Base-by-base conservation (phyloP, 2,888 invertebrate species). In the Tetheella fluctuosa region DNA sequence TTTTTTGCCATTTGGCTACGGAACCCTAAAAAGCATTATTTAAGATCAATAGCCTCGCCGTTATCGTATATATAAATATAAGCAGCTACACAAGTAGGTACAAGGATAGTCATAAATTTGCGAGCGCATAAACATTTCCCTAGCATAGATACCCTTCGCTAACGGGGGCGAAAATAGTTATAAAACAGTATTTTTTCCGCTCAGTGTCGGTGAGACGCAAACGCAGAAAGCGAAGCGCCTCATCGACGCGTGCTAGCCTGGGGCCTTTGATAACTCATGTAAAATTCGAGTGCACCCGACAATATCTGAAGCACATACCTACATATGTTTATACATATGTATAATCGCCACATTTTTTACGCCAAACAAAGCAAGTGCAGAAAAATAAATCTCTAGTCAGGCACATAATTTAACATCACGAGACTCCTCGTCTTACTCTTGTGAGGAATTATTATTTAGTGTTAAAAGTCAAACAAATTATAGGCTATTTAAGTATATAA, bases 251-350 rank as follows among this genome's bases (percentile, higher is more conserved):
- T 70, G 67, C 74, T 78, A 72, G 81, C 83, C 83, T 62, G 66
- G 62, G 80, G 84, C 83, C 82, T 88, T 87, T 88, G 86, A 86
- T 79, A 85, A 76, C 84, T 88, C 85, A 89, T 90, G 87, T 89
- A 91, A 90, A 83, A 90, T 89, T 86, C 88, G 89, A 85, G 79
- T 79, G 69, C 72, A 79, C 69, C 71, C 74, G 71, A 76, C 80
- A 79, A 81, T 77, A 80, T 79, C 75, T 73, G 68, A 62, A 69
- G 64, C 53, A 67, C 62, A 59, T 63, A 60, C 61, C 60, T 67
- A 62, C 23, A 55, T 59, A 63, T 53, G 25, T 28, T 34, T 59
- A 62, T 58, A 34, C 59, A 57, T 52, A 42, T 7, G 2, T 10
- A 6, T 17, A 17, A 17, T 1, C 37, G 13, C 37, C 15, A 37